Evolutionary conservation across 2,113 vertebrate genomes (phyloP).

Genomic region (Protomyctophum bolini): DNA sequence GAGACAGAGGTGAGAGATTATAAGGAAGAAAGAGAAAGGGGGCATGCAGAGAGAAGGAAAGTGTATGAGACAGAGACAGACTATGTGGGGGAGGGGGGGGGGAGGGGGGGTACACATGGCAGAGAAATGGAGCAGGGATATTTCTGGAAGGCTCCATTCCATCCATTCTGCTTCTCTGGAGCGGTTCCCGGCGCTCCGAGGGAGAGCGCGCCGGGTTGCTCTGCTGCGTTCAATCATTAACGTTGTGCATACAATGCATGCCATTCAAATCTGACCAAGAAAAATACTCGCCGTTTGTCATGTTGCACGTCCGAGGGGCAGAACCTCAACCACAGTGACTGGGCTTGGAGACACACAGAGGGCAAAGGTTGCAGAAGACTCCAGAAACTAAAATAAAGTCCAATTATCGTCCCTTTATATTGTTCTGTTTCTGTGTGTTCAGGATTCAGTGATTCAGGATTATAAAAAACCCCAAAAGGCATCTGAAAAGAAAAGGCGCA

Average conservation of each 20-base stretch:
- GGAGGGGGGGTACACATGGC: not conserved
- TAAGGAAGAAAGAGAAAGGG: too few species aligned
- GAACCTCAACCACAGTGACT: constrained; percentile 22
- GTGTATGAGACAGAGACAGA: too few species aligned
- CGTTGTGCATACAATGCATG: constrained; percentile 37
- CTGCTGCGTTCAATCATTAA: constrained; percentile 60
- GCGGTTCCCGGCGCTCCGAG: not conserved
- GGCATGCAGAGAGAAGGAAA: too few species aligned
- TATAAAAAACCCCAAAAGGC: not conserved
- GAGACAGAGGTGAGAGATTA: too few species aligned
- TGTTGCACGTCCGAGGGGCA: constrained; percentile 28
- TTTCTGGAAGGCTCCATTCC: constrained; percentile 29
- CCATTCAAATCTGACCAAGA: constrained; percentile 55
- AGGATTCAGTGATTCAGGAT: not conserved
- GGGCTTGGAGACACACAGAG: not conserved
- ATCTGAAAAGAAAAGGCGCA: not conserved
- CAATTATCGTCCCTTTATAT: constrained; percentile 1
- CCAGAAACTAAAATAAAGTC: not conserved
- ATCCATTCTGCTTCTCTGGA: not conserved
- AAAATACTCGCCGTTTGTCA: constrained; percentile 44
- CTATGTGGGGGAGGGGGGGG: too few species aligned
- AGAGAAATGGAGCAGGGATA: constrained; percentile 20
- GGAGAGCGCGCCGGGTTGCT: too few species aligned
- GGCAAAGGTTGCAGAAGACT: constrained; percentile 18
- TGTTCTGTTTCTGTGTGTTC: not conserved